These are phyloP conservation scores for Agapornis canus DNA, from an alignment of 2,797 vertebrate genomes.

Conservation along the genomic window DNA sequence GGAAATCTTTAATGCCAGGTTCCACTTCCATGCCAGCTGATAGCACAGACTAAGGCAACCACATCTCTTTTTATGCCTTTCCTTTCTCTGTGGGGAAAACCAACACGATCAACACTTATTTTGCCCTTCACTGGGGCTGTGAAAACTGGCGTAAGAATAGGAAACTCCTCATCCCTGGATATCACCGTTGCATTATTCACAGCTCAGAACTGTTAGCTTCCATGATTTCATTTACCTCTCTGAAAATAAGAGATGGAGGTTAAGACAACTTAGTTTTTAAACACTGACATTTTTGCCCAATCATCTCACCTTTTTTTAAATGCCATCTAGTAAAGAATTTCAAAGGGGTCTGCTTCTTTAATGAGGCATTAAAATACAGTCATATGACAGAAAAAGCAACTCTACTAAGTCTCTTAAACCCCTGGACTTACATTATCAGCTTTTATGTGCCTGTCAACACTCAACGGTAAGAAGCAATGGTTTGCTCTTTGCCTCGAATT, in stretches of 20 bases:
- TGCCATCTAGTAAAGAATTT: slow-evolving; percentile 76
- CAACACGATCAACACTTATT: background rate
- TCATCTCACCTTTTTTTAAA: slow-evolving; percentile 42
- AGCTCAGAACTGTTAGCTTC: background rate
- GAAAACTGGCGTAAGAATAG: background rate
- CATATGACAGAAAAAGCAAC: slow-evolving; percentile 82
- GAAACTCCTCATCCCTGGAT: background rate
- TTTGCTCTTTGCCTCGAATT: slow-evolving; percentile 72
- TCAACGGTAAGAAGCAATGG: slow-evolving; percentile 72
- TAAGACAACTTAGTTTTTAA: slow-evolving; percentile 37
- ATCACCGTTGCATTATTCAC: background rate
- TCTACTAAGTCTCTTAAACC: slow-evolving; percentile 80
- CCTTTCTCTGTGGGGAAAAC: background rate
- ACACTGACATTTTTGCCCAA: slow-evolving; percentile 52
- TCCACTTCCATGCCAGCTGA: background rate
- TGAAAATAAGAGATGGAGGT: slow-evolving; percentile 38
- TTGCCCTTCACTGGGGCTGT: background rate
- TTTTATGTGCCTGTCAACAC: slow-evolving; percentile 92
- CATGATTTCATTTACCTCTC: background rate
- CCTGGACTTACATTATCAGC: slow-evolving; percentile 85
- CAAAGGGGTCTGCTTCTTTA: slow-evolving; percentile 74
- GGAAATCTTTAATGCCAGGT: background rate
- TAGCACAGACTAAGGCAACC: background rate
- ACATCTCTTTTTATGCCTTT: background rate
- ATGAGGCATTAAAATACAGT: slow-evolving; percentile 84